Base-by-base conservation (phyloP, 2,888 invertebrate species). In the Xestoiulus laeticollis region DNA sequence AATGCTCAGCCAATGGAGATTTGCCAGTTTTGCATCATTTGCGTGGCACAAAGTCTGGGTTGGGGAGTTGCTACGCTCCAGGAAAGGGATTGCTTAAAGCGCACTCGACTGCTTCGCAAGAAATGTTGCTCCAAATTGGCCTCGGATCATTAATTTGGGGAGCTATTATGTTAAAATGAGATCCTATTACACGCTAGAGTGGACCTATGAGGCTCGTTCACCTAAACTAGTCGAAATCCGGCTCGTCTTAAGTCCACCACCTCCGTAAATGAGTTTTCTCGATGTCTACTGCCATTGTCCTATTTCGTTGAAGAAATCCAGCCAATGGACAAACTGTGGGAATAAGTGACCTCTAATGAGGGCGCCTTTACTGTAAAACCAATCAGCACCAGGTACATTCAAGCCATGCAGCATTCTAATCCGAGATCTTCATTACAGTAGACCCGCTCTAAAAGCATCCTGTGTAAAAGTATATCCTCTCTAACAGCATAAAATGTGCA, bases 181-280 rank as follows among this genome's bases (percentile, higher is more conserved):
- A 87, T 87, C 87, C 87, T 43, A 87, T 87, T 87, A 87, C 87
- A 87, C 84, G 87, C 83, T 87, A 53, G 87, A 87, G 83, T 87
- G 87, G 87, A 53, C 87, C 82, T 87, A 48, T 43, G 87, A 87
- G 83, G 33, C 85, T 85, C 85, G 33, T 85, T 85, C 85, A 85
- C 43, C 85, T 85, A 85, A 85, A 85, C 33, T 43, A 85, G 85
- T 85, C 68, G 12, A 68, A 68, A 68, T 68, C 68, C 68, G 10
- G 68, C 68, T 68, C 26, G 68, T 68, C 68, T 68, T 68, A 68
- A 68, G 48, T 44, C 32, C 32, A 44, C 30, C 48, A 44, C 48
- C 48, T 85, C 44, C 43, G 30, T 26, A 32, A 44, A 85, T 43
- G 43, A 85, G 38, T 85, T 85, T n/a, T 44, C 43, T 44, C 43